These are phyloP conservation scores for Zaprionus bogoriensis DNA, from an alignment of 2,888 invertebrate species.

Conservation along the genomic window DNA sequence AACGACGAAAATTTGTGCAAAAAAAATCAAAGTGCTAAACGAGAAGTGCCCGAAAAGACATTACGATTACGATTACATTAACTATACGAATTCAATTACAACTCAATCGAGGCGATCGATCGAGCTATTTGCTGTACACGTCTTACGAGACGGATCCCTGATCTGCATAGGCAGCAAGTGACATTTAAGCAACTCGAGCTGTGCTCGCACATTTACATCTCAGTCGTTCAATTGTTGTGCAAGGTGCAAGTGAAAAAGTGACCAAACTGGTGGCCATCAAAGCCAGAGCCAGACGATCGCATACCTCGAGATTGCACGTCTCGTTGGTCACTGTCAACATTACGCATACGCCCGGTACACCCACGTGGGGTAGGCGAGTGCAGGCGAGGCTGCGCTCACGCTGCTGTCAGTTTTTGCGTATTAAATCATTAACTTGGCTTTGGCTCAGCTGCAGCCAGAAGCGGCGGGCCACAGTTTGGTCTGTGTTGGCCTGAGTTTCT, in stretches of 20 bases:
- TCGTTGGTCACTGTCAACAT: conserved; percentile 42
- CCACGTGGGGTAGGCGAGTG: conserved; percentile 42
- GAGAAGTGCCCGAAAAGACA: conserved; percentile 37
- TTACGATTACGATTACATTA: conserved; percentile 10
- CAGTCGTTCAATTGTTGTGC: conserved; percentile 56
- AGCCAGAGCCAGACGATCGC: not conserved
- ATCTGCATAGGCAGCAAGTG: conserved; percentile 40
- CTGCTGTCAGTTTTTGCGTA: conserved; percentile 48
- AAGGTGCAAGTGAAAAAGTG: conserved; percentile 55
- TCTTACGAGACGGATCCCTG: conserved; percentile 27
- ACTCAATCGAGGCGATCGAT: not conserved
- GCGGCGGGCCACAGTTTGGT: conserved; percentile 42
- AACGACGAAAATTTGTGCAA: conserved; percentile 32
- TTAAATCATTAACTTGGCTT: conserved; percentile 55
- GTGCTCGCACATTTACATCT: conserved; percentile 25
- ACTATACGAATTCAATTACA: conserved; percentile 24
- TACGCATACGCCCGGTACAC: conserved; percentile 61
- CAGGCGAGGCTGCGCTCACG: not conserved
- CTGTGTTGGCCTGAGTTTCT: conserved; percentile 45
- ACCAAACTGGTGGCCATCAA: conserved; percentile 6
- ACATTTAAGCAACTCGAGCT: conserved; percentile 54
- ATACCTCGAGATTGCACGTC: not conserved
- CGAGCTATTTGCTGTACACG: conserved; percentile 24
- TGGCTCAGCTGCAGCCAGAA: conserved; percentile 26
- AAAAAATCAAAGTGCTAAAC: conserved; percentile 37